These are phyloP conservation scores for Dascyllus trimaculatus DNA, from an alignment of 2,113 vertebrate genomes.

Conservation along the genomic window DNA sequence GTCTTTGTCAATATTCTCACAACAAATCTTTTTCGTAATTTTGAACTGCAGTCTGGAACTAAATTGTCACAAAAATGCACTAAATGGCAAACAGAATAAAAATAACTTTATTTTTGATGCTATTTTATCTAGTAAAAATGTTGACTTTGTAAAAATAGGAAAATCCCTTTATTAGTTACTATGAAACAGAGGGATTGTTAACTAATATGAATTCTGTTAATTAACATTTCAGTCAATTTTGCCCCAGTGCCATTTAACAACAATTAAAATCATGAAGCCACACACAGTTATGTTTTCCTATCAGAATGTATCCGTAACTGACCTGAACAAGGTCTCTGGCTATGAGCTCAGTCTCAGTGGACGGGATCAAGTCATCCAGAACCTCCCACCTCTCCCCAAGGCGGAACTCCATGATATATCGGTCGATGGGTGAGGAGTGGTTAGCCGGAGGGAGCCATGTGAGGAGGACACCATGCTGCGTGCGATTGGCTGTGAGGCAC, in stretches of 20 bases:
- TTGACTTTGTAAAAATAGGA: too few relatives aligned
- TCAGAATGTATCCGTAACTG: slow-evolving; percentile 10
- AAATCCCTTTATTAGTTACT: too few relatives aligned
- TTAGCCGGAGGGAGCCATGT: slow-evolving; percentile 98
- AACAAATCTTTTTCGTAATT: too few relatives aligned
- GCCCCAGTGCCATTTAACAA: background rate
- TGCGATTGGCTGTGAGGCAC: slow-evolving; percentile 99
- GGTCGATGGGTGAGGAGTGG: slow-evolving; percentile 95
- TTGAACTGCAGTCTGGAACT: too few relatives aligned
- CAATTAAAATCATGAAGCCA: background rate
- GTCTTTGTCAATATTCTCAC: too few relatives aligned
- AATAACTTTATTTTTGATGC: background rate
- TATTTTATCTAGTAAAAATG: background rate
- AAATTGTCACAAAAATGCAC: too few relatives aligned
- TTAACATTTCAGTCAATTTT: background rate
- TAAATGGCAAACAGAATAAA: too few relatives aligned
- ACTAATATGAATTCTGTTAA: too few relatives aligned
- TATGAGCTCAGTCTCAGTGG: slow-evolving; percentile 93
- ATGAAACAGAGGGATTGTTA: too few relatives aligned
- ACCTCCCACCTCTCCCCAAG: slow-evolving; percentile 96
- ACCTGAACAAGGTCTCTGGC: slow-evolving; percentile 98
- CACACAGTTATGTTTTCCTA: background rate
- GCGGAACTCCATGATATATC: slow-evolving; percentile 97
- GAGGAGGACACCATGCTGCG: slow-evolving; percentile 97
- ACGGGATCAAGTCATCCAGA: slow-evolving; percentile 92